phyloP scores from a whole-genome alignment of 2,113 vertebrate genomes.

The Rhodinocichla rosea region DNA sequence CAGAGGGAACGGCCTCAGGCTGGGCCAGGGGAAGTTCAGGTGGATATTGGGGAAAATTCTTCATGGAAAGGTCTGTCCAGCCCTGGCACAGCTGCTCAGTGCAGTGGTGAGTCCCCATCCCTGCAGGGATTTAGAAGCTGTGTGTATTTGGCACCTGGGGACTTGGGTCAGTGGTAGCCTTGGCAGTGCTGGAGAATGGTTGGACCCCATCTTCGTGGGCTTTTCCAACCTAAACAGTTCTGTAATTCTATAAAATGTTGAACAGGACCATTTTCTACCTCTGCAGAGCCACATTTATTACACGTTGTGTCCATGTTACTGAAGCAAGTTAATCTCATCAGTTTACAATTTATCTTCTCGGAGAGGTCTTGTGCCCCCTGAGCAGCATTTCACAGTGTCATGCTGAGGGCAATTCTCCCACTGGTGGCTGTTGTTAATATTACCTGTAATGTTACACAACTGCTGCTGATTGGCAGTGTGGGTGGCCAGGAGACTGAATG shows the following conservation, averaged over 20 bases:
- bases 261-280: rapidly evolving
- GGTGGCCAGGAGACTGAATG: background rate
- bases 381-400: background rate
- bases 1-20: background rate
- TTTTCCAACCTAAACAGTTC: background rate
- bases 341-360: background rate
- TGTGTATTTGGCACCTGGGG: background rate
- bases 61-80: rapidly evolving
- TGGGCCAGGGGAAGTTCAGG: rapidly evolving
- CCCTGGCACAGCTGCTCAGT: background rate
- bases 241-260: background rate
- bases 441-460: background rate
- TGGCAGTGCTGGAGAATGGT: background rate
- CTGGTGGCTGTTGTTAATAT: background rate
- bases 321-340: background rate
- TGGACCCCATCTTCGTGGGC: too few relatives aligned
- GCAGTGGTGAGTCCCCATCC: rapidly evolving
- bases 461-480: background rate
- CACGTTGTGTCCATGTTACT: background rate
- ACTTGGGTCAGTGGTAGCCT: background rate
- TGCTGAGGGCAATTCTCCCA: background rate
- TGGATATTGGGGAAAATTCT: rapidly evolving
- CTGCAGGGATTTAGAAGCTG: rapidly evolving
- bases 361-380: background rate
- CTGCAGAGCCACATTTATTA: background rate